Evolutionary conservation across 2,113 vertebrate species (phyloP).

Genomic region (Cairina moschata): DNA sequence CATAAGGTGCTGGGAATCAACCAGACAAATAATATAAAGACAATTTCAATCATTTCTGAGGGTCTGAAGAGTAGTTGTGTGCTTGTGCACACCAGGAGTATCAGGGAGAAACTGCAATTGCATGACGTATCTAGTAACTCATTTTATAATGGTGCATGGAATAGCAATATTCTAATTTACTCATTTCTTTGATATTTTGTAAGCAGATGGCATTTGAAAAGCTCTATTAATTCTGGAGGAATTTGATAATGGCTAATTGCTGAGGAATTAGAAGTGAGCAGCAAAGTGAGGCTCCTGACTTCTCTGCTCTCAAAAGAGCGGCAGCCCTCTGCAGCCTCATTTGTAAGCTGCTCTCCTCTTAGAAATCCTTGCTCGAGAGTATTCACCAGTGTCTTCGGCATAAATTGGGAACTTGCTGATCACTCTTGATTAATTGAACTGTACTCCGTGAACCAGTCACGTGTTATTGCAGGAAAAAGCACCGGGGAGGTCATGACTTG

Average conservation of each 20-base stretch:
- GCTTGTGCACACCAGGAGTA: neutral
- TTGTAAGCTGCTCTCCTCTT: neutral
- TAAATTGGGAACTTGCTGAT: neutral
- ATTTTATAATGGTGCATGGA: neutral
- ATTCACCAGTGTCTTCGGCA: neutral
- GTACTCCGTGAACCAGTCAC: neutral
- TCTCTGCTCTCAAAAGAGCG: neutral
- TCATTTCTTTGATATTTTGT: neutral
- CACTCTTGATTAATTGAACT: neutral
- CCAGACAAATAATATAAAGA: neutral
- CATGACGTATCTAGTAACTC: neutral
- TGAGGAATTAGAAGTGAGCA: neutral
- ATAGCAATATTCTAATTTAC: neutral
- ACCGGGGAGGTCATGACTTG: neutral
- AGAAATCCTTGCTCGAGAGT: neutral
- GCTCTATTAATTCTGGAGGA: neutral
- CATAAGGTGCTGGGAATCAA: neutral
- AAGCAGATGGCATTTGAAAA: constrained; percentile 18
- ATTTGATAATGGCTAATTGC: neutral
- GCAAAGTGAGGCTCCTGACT: neutral
- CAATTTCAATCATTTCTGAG: neutral
- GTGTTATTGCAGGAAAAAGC: neutral
- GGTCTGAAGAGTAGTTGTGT: neutral
- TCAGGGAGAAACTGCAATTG: neutral
- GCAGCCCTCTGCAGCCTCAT: neutral